Evolutionary conservation across 2,797 vertebrate species (phyloP).

Genomic region (Cynodonichthys magdalenae): DNA sequence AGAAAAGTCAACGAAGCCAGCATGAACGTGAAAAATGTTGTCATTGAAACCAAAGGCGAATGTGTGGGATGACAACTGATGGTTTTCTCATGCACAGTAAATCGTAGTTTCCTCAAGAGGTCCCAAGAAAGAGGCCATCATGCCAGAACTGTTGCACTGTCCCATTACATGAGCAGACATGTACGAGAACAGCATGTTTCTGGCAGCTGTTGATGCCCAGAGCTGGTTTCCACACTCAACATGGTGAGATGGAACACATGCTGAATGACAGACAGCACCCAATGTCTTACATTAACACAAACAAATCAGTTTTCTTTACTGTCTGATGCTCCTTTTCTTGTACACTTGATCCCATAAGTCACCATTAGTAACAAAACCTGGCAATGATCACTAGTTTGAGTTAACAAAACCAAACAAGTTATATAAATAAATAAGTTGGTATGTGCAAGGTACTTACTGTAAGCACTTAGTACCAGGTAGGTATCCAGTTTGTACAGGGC

Average conservation of each 20-base stretch:
- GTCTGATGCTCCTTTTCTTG: background rate
- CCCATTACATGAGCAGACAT: background rate
- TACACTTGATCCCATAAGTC: no score
- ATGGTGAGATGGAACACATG: background rate
- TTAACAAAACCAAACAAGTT: no score
- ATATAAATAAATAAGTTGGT: no score
- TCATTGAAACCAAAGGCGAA: constrained; percentile 4
- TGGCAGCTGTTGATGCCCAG: background rate
- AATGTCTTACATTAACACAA: background rate
- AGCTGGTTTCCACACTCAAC: background rate
- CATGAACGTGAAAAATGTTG: constrained; percentile 1
- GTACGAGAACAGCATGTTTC: background rate
- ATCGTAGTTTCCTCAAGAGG: constrained; percentile 3
- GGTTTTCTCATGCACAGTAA: constrained; percentile 2
- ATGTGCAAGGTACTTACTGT: no score
- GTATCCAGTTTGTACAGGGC: no score
- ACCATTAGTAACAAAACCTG: no score
- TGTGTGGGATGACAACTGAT: constrained; percentile 6
- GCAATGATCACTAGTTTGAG: no score
- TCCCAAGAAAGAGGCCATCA: constrained; percentile 1
- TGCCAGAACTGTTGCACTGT: background rate
- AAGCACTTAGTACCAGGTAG: no score
- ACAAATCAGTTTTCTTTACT: background rate
- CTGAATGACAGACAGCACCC: background rate
- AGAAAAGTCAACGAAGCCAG: constrained; percentile 2